Evolutionary conservation across 1,140 invertebrate genomes (phyloP).

Genomic region (Drosophila kikkawai): DNA sequence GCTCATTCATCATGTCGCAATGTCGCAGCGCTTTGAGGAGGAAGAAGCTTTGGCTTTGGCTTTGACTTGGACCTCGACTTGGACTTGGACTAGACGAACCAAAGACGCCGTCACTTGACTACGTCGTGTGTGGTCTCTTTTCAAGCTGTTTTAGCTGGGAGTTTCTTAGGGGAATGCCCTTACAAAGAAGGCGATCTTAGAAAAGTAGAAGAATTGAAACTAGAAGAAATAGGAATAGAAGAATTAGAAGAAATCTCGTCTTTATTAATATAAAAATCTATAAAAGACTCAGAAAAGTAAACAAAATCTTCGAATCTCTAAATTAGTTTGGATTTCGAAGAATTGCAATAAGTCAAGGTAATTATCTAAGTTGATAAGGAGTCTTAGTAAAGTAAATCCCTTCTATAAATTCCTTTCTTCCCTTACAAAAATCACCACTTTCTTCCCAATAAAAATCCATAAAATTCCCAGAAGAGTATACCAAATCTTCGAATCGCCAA

Average conservation of each 20-base stretch:
- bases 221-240: neutral
- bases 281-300: neutral
- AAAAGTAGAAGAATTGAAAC: neutral
- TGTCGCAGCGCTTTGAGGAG: constrained; percentile 30
- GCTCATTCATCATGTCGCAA: constrained; percentile 78
- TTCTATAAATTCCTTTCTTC: no score
- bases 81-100: constrained; percentile 40
- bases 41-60: constrained; percentile 26
- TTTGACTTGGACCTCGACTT: neutral
- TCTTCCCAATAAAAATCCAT: neutral
- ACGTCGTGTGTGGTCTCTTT: constrained; percentile 64
- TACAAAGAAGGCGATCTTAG: neutral
- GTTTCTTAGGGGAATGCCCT: constrained; percentile 10
- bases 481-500: neutral
- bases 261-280: neutral
- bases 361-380: neutral
- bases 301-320: neutral
- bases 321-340: no score
- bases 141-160: constrained; percentile 18
- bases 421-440: neutral
- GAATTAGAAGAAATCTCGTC: no score
- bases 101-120: constrained; percentile 32
- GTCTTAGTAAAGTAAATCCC: neutral
- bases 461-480: constrained; percentile 9
- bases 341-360: neutral